Percentiles rank a stretch among this genome's conserved stretches.
Evolutionary conservation across 1,140 invertebrate species (phyloP).

Genomic region (Homarus americanus): DNA sequence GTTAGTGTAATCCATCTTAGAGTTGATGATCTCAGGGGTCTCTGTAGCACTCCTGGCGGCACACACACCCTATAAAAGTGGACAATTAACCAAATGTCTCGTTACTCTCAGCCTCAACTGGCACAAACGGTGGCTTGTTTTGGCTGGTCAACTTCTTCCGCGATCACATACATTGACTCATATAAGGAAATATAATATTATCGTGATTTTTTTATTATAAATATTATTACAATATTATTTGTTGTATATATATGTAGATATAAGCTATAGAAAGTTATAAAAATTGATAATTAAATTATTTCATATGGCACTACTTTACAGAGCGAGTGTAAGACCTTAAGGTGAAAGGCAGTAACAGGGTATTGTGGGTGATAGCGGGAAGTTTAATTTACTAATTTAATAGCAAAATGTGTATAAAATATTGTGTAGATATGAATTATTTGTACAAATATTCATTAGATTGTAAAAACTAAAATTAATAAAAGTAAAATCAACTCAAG

Average conservation of each 20-base stretch:
- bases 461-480: not conserved
- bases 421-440: not conserved
- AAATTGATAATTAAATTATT: not conserved
- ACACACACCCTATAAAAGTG: conserved; percentile 5
- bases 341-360: not conserved
- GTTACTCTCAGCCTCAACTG: conserved; percentile 26
- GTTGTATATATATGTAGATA: not conserved
- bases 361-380: not conserved
- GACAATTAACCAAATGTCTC: conserved; percentile 16
- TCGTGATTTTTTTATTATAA: not conserved
- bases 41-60: conserved; percentile 11
- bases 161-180: conserved; percentile 42
- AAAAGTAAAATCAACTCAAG: no score
- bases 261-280: not conserved
- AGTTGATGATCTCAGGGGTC: conserved; percentile 5
- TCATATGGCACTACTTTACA: conserved; percentile 33
- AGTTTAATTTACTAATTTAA: conserved; percentile 38
- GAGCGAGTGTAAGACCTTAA: not conserved
- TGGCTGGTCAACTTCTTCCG: conserved; percentile 45
- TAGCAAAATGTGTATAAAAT: no score
- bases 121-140: conserved; percentile 65
- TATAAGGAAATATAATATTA: not conserved
- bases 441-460: not conserved
- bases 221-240: not conserved
- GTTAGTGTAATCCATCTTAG: conserved; percentile 28